Conservation (phyloP, 2,113 vertebrate species). For the Podiceps cristatus region DNA sequence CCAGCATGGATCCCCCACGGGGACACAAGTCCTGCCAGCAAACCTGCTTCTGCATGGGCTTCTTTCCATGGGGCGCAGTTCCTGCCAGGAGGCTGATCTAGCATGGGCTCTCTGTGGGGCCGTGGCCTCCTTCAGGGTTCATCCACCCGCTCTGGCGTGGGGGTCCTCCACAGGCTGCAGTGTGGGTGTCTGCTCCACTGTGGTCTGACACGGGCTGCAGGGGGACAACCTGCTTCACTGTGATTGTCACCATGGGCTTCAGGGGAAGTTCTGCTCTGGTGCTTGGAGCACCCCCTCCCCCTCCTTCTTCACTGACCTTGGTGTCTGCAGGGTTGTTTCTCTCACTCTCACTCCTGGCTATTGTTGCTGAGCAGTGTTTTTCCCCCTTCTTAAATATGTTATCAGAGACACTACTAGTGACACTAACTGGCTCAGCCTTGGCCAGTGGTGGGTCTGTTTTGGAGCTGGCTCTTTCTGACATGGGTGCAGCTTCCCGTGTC, state of each 20-base stretch:
- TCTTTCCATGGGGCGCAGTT: background rate
- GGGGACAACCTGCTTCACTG: background rate
- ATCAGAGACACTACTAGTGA: background rate
- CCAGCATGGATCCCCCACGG: background rate
- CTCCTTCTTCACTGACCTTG: background rate
- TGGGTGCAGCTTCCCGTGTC: background rate
- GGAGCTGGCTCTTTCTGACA: background rate
- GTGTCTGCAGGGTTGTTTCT: background rate
- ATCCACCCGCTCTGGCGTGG: background rate
- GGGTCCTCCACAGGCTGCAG: background rate
- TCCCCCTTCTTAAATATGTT: background rate
- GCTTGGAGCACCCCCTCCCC: background rate
- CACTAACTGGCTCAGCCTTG: background rate
- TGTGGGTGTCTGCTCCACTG: background rate
- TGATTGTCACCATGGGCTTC: background rate
- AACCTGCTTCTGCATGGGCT: background rate
- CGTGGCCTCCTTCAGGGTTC: background rate
- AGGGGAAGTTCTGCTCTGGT: background rate
- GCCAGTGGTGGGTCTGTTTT: background rate
- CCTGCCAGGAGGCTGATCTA: background rate
- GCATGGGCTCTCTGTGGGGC: fast-evolving
- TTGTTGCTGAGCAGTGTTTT: background rate
- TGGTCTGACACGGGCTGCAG: background rate
- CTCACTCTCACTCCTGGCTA: background rate
- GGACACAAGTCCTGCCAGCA: background rate